These are phyloP conservation scores for Eristalis tenax DNA, from an alignment of 2,888 invertebrate genomes.

Conservation along the genomic window DNA sequence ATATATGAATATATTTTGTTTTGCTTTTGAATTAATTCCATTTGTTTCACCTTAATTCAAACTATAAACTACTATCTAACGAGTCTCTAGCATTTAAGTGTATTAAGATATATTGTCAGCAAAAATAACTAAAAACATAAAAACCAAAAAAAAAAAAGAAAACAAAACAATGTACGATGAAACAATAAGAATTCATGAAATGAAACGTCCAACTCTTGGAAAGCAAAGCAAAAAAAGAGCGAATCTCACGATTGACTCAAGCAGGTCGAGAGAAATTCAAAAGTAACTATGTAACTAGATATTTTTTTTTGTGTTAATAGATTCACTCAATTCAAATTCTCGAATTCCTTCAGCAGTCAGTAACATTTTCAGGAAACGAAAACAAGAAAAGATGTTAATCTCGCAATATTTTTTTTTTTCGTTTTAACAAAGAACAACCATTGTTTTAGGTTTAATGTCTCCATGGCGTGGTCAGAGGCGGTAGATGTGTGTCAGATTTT, in stretches of 20 bases:
- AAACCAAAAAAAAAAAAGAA: neutral
- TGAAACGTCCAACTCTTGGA: constrained; percentile 27
- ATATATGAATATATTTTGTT: neutral
- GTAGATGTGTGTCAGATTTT: neutral
- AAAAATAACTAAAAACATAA: constrained; percentile 13
- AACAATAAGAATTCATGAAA: neutral
- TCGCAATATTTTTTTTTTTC: constrained; percentile 24
- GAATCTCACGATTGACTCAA: neutral
- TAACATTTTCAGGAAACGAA: neutral
- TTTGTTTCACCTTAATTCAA: constrained; percentile 24
- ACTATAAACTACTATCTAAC: constrained; percentile 54
- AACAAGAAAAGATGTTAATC: constrained; percentile 9
- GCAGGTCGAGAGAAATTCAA: neutral
- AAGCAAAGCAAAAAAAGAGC: neutral
- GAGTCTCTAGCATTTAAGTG: constrained; percentile 56
- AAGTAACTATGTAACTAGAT: neutral
- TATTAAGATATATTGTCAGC: constrained; percentile 55
- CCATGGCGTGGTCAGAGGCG: neutral
- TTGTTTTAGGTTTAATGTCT: neutral
- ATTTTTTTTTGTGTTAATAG: neutral
- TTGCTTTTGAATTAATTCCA: neutral
- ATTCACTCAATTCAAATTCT: constrained; percentile 7
- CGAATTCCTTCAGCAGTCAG: constrained; percentile 21
- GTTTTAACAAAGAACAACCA: too few relatives aligned
- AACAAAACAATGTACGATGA: neutral